phyloP scores from a whole-genome alignment of 2,888 invertebrate species.

The Coelogynopora nodosa region DNA sequence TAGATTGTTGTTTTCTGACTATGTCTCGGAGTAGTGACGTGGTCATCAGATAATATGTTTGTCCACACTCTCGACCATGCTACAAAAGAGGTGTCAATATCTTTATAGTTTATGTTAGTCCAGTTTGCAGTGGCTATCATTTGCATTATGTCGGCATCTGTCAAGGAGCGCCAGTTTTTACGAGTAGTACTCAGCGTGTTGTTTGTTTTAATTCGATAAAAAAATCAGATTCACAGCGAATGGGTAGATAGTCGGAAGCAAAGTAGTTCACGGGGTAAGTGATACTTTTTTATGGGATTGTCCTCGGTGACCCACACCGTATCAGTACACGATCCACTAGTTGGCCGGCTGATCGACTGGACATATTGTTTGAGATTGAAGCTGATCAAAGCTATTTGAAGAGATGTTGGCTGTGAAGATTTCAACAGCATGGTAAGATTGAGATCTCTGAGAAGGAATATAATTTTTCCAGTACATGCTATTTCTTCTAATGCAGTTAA shows the following conservation, averaged over 20 bases:
- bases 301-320: not conserved
- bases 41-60: not conserved
- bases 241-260: not conserved
- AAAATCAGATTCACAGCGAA: not conserved
- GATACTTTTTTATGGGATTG: not conserved
- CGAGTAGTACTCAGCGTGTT: not conserved
- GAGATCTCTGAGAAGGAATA: not conserved
- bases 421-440: not conserved
- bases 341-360: not conserved
- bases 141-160: not conserved
- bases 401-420: not conserved
- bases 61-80: not conserved
- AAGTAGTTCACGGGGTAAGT: not conserved
- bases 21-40: not conserved
- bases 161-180: not conserved
- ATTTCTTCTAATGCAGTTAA: not conserved
- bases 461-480: not conserved
- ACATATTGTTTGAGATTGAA: not conserved
- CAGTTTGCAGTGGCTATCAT: not conserved
- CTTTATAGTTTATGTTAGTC: not conserved
- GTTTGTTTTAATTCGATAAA: not conserved
- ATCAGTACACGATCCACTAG: not conserved
- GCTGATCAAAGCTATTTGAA: no score
- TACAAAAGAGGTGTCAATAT: not conserved
- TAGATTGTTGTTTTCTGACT: not conserved